Evolutionary conservation across 2,888 invertebrate species (phyloP), one percentile per base, ranked within the genome.

Genomic region (Mythimna albipuncta): DNA sequence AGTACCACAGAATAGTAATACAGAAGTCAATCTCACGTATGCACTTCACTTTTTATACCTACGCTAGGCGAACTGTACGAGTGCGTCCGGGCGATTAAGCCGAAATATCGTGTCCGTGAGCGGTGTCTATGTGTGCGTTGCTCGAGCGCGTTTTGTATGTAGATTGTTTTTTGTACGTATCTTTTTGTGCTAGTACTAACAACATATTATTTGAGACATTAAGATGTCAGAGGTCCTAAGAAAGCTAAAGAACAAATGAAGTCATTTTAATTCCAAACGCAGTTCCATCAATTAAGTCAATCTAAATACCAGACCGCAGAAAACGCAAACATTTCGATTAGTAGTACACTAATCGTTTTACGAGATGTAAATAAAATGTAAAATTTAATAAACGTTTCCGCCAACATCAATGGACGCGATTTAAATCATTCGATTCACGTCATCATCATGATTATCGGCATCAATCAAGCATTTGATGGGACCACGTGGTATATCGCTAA

Each of bases 401-500:
- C 21, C 10, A 64, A 63, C 59, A 69, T 64, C 38, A 57, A 54
- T 57, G n/a, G 16, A 21, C 21, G 19, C 16, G 47, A 63, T 82
- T 47, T 44, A 58, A 54, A 77, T 41, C 19, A 63, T 64, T 35
- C 38, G 21, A 21, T 55, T 57, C 44, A n/a, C 47, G 82, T 64
- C 78, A 59, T 66, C 21, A 19, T 54, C 47, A 6, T 38, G 21
- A 44, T 63, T 81, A 64, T 58, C 61, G 44, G 7, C 57, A 77
- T 77, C 65, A 63, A 81, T 78, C 69, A 63, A 54, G 26, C 2
- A n/a, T 81, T 64, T 81, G 63, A 81, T 57, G 32, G n/a, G 26
- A 75, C 65, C 78, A 81, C 82, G 82, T 76, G 78, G 69, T 47
- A 38, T 50, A 16, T 35, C 32, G 64, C 82, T 69, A 81, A 77